phyloP scores from a whole-genome alignment of 2,797 vertebrate genomes.

The Microctenopoma stevenorrisi region DNA sequence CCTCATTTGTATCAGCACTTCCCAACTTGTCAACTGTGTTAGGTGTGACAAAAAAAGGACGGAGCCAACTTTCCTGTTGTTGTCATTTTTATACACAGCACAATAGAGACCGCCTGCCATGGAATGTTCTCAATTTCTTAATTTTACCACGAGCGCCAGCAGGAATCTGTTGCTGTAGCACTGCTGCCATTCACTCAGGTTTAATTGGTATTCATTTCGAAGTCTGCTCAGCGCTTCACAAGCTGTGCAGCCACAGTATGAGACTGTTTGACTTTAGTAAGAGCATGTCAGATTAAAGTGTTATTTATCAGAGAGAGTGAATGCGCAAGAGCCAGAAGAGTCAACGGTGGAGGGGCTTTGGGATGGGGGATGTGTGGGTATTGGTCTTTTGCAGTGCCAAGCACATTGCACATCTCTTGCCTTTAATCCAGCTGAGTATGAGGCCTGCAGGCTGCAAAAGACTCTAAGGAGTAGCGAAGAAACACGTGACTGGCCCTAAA shows the following conservation, averaged over 20 bases:
- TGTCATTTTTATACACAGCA: conserved; percentile 32
- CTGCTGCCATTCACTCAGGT: conserved; percentile 41
- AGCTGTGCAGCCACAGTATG: conserved; percentile 56
- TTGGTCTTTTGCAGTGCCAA: conserved; percentile 49
- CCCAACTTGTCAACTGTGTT: conserved; percentile 24
- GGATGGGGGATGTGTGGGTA: conserved; percentile 1
- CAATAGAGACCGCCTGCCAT: conserved; percentile 28
- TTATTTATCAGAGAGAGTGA: conserved; percentile 62
- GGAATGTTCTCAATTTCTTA: conserved; percentile 46
- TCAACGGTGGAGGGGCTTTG: conserved; percentile 5
- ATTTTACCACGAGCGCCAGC: conserved; percentile 33
- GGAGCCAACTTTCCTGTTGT: conserved; percentile 19
- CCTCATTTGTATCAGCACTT: conserved; percentile 43
- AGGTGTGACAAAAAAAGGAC: conserved; percentile 42
- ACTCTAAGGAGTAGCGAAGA: conserved; percentile 44
- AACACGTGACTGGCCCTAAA: conserved; percentile 66
- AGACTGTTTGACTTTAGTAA: conserved; percentile 60
- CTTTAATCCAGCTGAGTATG: conserved; percentile 55
- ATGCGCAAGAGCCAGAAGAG: conserved; percentile 32
- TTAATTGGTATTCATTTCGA: conserved; percentile 68
- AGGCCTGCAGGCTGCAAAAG: conserved; percentile 48
- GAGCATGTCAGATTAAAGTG: conserved; percentile 68
- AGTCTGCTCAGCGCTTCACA: conserved; percentile 29
- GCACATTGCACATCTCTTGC: conserved; percentile 42
- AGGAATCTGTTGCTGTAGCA: conserved; percentile 15